These are phyloP conservation scores for Hydropsyche betteni DNA, from an alignment of 2,888 invertebrate genomes.

Conservation along the genomic window DNA sequence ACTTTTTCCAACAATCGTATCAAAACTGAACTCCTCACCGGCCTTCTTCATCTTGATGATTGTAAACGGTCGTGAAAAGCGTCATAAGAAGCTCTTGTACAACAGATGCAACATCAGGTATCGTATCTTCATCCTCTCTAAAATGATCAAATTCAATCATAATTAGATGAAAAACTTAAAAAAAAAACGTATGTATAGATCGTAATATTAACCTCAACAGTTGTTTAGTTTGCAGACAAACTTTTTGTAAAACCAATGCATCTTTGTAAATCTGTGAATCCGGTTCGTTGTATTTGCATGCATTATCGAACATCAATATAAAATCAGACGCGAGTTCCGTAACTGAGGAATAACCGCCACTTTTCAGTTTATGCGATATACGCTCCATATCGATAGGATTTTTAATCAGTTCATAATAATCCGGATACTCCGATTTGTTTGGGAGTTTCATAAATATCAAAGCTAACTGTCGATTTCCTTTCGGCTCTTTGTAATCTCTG, in stretches of 20 bases:
- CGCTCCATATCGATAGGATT: slow-evolving; percentile 96
- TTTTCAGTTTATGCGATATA: slow-evolving; percentile 87
- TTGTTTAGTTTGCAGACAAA: slow-evolving; percentile 91
- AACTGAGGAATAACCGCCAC: slow-evolving; percentile 77
- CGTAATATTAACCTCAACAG: slow-evolving; percentile 70
- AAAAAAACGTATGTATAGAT: too few relatives aligned
- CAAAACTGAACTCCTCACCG: slow-evolving; percentile 55
- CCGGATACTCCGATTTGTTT: slow-evolving; percentile 92
- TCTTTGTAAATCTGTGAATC: slow-evolving; percentile 98
- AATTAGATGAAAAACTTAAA: background rate
- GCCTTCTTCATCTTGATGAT: slow-evolving; percentile 96
- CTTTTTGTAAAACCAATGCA: slow-evolving; percentile 89
- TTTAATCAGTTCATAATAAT: slow-evolving; percentile 97
- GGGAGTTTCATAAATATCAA: slow-evolving; percentile 95
- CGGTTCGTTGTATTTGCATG: slow-evolving; percentile 97
- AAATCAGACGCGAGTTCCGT: slow-evolving; percentile 92
- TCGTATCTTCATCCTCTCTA: slow-evolving; percentile 80
- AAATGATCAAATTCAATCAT: background rate
- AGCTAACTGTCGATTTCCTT: slow-evolving; percentile 88
- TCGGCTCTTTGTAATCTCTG: slow-evolving; percentile 86
- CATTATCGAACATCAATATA: slow-evolving; percentile 93
- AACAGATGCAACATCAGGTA: slow-evolving; percentile 89
- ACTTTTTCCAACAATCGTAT: too few relatives aligned
- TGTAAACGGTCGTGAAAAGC: slow-evolving; percentile 92
- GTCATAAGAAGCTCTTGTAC: slow-evolving; percentile 91